Evolutionary conservation across 2,888 invertebrate species (phyloP).

Genomic region (Monochamus alternatus): DNA sequence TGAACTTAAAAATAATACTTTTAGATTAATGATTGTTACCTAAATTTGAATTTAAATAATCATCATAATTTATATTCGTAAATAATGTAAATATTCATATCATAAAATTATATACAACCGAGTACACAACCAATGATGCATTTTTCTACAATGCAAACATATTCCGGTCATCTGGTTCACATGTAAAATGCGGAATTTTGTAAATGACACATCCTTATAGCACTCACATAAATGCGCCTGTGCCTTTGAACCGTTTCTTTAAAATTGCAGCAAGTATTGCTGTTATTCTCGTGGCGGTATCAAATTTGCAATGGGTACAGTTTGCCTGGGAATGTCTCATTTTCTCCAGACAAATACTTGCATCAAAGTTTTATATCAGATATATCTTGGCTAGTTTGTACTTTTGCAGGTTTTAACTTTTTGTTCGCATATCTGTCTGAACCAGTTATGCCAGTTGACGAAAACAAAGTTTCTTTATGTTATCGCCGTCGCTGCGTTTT

Average conservation of each 20-base stretch:
- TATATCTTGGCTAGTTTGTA: conserved; percentile 58
- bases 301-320: conserved; percentile 63
- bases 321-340: conserved; percentile 68
- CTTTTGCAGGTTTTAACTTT: conserved; percentile 53
- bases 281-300: conserved; percentile 47
- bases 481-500: conserved; percentile 33
- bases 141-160: neutral
- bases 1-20: too few relatives aligned
- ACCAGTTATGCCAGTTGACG: conserved; percentile 43
- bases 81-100: too few relatives aligned
- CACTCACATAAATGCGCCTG: conserved; percentile 9
- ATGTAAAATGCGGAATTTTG: conserved; percentile 13
- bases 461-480: conserved; percentile 42
- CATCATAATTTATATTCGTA: too few relatives aligned
- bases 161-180: neutral
- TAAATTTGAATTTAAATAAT: too few relatives aligned
- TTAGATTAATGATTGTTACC: too few relatives aligned
- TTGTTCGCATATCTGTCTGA: conserved; percentile 46
- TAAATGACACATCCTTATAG: neutral
- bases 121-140: too few relatives aligned
- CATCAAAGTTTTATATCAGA: conserved; percentile 65
- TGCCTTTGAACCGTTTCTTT: conserved; percentile 23
- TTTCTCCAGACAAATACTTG: conserved; percentile 65
- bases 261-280: conserved; percentile 48
- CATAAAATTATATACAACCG: too few relatives aligned